Base-by-base conservation (phyloP, 2,797 vertebrate species). In the Benthosema pterotum region DNA sequence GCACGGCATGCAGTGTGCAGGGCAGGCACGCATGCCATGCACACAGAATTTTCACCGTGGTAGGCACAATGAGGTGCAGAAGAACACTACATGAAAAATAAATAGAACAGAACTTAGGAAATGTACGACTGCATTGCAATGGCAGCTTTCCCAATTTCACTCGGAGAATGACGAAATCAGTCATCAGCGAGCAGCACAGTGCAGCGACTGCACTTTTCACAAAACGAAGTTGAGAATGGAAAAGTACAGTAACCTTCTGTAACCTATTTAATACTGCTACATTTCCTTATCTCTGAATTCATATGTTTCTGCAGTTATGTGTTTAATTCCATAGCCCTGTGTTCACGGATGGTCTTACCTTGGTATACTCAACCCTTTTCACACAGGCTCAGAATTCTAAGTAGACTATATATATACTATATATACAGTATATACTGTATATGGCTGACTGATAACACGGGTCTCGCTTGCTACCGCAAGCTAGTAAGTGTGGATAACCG, bases 401-500 rank as follows among this genome's bases (percentile, higher is more conserved):
- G 8, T 11, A 38, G 32, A 9, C 6, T 46, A n/a, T n/a, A n/a
- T n/a, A n/a, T n/a, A 12, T 12, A 45, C 14, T n/a, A n/a, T n/a
- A n/a, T n/a, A n/a, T n/a, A n/a, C n/a, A n/a, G n/a, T n/a, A n/a
- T n/a, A n/a, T n/a, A n/a, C n/a, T n/a, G n/a, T n/a, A 5, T 25
- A 25, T 25, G 22, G 22, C 22, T 25, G 22, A 25, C 22, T 25
- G 22, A 25, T 25, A 25, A 25, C 22, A 25, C 22, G 5, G 5
- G 22, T 3, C 3, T 5, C 22, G 22, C 4, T 2, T 22, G 19
- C 4, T 22, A 22, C 4, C 19, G 4, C 22, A 22, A n/a, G 43
- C 12, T n/a, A n/a, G n/a, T n/a, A n/a, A n/a, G 12, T 46, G 45
- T 46, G 13, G 13, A 49, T 63, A 60, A 78, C 77, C 74, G 71